A percentile compares a stretch with the other conserved stretches of the same genome.
These are phyloP conservation scores for Mythimna albipuncta DNA, from an alignment of 2,888 invertebrate species.

Conservation along the genomic window DNA sequence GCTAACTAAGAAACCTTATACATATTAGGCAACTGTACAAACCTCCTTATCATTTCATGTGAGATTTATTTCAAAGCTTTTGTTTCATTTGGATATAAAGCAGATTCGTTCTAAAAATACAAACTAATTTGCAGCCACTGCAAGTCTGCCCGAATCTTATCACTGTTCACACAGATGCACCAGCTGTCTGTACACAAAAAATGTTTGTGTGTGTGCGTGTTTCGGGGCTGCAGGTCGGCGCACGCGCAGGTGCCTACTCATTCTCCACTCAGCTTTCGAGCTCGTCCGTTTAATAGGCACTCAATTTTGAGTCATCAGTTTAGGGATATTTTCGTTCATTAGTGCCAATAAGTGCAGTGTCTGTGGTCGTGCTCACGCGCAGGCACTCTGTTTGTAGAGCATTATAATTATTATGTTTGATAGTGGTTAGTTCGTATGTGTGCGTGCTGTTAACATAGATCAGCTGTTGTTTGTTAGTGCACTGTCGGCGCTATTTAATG, in stretches of 20 bases:
- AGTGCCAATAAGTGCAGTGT: slow-evolving; percentile 4
- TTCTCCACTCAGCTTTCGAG: slow-evolving; percentile 52
- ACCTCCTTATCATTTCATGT: slow-evolving; percentile 8
- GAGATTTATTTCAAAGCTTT: slow-evolving; percentile 12
- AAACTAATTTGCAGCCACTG: slow-evolving; percentile 35
- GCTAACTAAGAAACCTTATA: background rate
- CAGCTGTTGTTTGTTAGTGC: slow-evolving; percentile 40
- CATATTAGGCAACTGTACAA: background rate
- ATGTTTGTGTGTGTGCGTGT: slow-evolving; percentile 50
- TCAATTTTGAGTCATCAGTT: slow-evolving; percentile 26
- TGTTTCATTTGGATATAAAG: slow-evolving; percentile 29
- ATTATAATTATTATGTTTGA: background rate
- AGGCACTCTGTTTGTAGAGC: background rate
- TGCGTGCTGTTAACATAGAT: slow-evolving; percentile 35
- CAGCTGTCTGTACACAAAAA: slow-evolving; percentile 15
- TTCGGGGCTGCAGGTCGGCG: slow-evolving; percentile 55
- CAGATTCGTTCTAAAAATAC: slow-evolving; percentile 53
- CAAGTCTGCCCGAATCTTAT: slow-evolving; percentile 46
- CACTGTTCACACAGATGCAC: slow-evolving; percentile 34
- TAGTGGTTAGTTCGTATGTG: background rate
- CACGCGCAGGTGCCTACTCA: slow-evolving; percentile 59
- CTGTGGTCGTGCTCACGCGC: background rate
- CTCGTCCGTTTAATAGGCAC: slow-evolving; percentile 28
- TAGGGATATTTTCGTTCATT: slow-evolving; percentile 25
- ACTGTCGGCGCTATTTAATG: background rate